Base-by-base conservation (phyloP, 2,113 vertebrate genomes). In the Antigone vipio region DNA sequence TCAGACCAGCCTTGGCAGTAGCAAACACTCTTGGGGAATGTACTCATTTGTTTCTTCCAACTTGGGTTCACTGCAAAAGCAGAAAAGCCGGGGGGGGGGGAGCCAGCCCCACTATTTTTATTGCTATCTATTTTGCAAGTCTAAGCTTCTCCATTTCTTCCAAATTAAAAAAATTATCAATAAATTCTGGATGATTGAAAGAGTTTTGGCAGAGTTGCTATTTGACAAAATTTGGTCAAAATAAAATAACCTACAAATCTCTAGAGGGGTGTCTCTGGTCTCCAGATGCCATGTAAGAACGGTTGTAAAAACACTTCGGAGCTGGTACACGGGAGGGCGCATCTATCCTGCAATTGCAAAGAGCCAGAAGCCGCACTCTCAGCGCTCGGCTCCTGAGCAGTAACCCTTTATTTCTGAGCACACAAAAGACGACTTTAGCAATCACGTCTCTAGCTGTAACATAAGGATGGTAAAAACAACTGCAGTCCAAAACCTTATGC, bases 301-400 rank as follows among this genome's bases (percentile, higher is more conserved):
- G 15, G 44, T 64, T 64, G 64, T 42, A 63, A 67, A 13, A 30
- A 40, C 94, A 92, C 64, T 97, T 89, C 87, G 4, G 73, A 15
- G 69, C 77, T 35, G 84, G 80, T 34, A 75, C 96, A 93, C 95
- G 47, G 60, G 96, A 78, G 96, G 96, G 96, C 94, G 96, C 95
- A 87, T 95, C 60, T 27, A 14, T 6, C 93, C 95, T 72, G 4
- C 89, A 3, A 3, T 85, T 95, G 73, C 76, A 9, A 18, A 13
- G 72, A 60, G 49, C 49, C 56, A 2, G 1, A 20, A 58, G 82
- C 82, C 0, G 17, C 44, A 0, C n/a, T 59, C 60, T 18, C 6
- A 15, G 88, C 85, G 15, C 4, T 3, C 45, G 2, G 72, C 72
- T 91, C 55, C 68, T 11, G 45, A 52, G 79, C 88, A 17, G 22